Conservation (phyloP, 2,888 invertebrate species). For the Oscheius sp. region DNA sequence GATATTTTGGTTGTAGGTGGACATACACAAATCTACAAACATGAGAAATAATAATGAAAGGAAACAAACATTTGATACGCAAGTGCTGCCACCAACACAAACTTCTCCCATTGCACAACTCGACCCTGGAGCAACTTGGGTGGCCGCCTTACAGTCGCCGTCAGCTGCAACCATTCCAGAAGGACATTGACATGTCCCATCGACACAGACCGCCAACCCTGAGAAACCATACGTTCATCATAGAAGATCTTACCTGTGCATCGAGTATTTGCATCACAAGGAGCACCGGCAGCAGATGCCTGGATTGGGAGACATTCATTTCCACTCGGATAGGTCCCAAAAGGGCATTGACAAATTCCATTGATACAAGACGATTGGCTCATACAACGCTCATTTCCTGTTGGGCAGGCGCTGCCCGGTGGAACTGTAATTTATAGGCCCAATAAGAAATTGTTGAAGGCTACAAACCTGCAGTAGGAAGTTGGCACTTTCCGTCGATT, state of each 20-base stretch:
- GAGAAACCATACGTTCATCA: not conserved
- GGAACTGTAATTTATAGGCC: constrained; percentile 48
- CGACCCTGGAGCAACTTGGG: constrained; percentile 37
- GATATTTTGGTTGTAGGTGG: constrained; percentile 34
- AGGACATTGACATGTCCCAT: constrained; percentile 64
- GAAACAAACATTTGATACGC: constrained; percentile 34
- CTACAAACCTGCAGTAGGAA: constrained; percentile 60
- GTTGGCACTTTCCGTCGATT: constrained; percentile 61
- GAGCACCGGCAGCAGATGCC: constrained; percentile 46
- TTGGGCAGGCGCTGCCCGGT: constrained; percentile 64
- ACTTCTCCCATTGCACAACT: constrained; percentile 58
- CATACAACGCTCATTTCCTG: constrained; percentile 50
- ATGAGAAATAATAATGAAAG: too few relatives aligned
- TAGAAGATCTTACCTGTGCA: constrained; percentile 36
- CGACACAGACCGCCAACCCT: constrained; percentile 60
- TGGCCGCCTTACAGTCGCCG: constrained; percentile 44
- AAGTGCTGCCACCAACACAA: constrained; percentile 54
- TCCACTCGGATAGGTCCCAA: constrained; percentile 39
- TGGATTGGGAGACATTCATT: constrained; percentile 50
- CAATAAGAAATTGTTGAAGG: not conserved
- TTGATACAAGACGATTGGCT: constrained; percentile 65
- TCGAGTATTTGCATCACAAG: constrained; percentile 40
- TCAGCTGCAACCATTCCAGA: constrained; percentile 40
- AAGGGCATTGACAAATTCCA: constrained; percentile 53
- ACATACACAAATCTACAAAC: constrained; percentile 40